A percentile compares a stretch with the other conserved stretches of the same genome.
phyloP scores from a whole-genome alignment of 2,113 vertebrate species.

The Acanthochromis polyacanthus region DNA sequence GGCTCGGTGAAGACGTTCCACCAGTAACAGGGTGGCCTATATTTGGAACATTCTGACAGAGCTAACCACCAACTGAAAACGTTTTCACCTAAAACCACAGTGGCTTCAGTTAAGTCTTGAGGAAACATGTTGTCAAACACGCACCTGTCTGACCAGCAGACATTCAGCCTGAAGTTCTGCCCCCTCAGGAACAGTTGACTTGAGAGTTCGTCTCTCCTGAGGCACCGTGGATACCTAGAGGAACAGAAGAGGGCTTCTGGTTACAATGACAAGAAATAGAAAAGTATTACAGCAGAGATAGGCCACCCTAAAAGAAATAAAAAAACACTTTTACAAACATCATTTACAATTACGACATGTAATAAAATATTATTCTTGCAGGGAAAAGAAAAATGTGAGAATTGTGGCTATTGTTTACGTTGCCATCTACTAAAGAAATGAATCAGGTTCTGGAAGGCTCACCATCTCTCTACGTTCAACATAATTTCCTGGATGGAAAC shows the following conservation, averaged over 20 bases:
- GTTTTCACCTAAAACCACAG: constrained; percentile 26
- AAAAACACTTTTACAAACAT: too few relatives aligned
- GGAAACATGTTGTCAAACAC: not conserved
- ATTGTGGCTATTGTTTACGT: too few relatives aligned
- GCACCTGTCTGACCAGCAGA: constrained; percentile 97
- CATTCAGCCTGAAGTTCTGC: constrained; percentile 92
- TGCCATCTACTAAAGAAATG: too few relatives aligned
- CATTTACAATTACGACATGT: too few relatives aligned
- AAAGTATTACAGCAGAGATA: not conserved
- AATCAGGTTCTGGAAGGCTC: not conserved
- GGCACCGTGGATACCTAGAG: constrained; percentile 90
- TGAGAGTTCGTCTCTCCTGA: constrained; percentile 91
- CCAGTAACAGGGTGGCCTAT: constrained; percentile 27
- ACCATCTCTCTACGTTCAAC: not conserved
- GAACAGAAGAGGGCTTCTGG: not conserved
- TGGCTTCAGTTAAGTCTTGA: not conserved
- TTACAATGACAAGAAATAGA: not conserved
- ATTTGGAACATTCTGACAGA: constrained; percentile 28
- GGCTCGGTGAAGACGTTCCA: not conserved
- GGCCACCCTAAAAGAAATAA: too few relatives aligned
- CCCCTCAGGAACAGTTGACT: constrained; percentile 93
- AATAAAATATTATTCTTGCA: too few relatives aligned
- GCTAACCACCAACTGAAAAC: constrained; percentile 18
- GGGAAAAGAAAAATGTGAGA: too few relatives aligned
- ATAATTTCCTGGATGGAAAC: not conserved